Evolutionary conservation across 2,797 vertebrate genomes (phyloP).

Genomic region (Passerculus sandwichensis): DNA sequence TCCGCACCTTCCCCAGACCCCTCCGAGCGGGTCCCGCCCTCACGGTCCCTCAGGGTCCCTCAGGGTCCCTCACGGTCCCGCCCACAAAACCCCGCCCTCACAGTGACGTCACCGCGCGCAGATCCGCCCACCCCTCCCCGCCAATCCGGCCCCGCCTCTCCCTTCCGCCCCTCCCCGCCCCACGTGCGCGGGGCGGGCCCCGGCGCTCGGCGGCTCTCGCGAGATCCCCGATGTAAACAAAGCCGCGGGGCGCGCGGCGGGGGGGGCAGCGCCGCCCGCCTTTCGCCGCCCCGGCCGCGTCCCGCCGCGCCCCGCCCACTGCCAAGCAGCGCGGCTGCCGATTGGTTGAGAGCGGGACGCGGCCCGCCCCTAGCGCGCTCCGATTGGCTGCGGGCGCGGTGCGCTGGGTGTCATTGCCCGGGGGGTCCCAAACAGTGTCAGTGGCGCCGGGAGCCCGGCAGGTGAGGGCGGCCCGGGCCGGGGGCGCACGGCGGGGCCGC

Average conservation of each 20-base stretch:
- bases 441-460: neutral
- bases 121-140: neutral
- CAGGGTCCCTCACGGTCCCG: too few relatives aligned
- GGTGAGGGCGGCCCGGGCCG: neutral
- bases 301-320: neutral
- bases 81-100: accelerated
- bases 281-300: neutral
- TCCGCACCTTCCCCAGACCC: accelerated
- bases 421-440: neutral
- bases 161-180: neutral
- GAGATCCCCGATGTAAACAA: neutral
- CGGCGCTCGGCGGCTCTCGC: neutral
- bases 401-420: neutral
- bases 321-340: too few relatives aligned
- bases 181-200: too few relatives aligned
- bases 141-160: neutral
- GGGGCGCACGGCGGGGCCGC: neutral
- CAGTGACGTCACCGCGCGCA: accelerated
- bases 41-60: too few relatives aligned
- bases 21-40: too few relatives aligned
- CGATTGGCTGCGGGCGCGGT: neutral
- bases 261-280: neutral
- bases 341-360: accelerated
- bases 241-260: neutral
- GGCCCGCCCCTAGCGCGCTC: neutral